Conservation (phyloP, 2,888 invertebrate species). For the Eristalis intricaria region DNA sequence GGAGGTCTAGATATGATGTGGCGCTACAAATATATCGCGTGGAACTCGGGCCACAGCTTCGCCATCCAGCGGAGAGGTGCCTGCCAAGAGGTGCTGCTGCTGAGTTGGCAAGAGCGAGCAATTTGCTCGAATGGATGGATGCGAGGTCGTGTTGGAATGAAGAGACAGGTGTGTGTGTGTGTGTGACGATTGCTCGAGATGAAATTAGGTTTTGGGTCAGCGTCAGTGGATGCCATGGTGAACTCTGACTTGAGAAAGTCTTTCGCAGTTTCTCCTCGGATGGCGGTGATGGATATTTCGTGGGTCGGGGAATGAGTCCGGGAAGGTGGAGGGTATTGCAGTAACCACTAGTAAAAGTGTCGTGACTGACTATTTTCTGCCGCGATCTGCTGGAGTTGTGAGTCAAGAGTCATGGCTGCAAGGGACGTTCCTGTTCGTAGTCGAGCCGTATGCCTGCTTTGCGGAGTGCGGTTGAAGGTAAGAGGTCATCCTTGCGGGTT, state of each 20-base stretch:
- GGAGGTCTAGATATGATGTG: slow-evolving; percentile 45
- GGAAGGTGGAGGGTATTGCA: too few species aligned
- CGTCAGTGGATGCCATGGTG: neutral
- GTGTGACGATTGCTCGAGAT: neutral
- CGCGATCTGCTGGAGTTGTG: too few species aligned
- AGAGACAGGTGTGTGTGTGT: neutral
- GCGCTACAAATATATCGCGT: slow-evolving; percentile 41
- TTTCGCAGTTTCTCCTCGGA: too few species aligned
- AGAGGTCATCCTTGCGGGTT: too few species aligned
- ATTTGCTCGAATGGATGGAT: slow-evolving; percentile 26
- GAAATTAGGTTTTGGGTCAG: neutral
- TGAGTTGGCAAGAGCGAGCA: slow-evolving; percentile 30
- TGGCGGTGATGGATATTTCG: neutral
- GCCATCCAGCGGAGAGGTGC: slow-evolving; percentile 2
- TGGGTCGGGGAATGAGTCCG: neutral
- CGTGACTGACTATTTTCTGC: too few species aligned
- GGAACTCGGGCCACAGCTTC: neutral
- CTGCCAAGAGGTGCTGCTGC: slow-evolving; percentile 20
- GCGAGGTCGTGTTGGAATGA: neutral
- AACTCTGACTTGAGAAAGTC: neutral
- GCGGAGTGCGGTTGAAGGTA: too few species aligned
- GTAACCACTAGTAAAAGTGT: too few species aligned
- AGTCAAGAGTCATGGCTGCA: too few species aligned
- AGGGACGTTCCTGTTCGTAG: too few species aligned
- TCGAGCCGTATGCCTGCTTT: too few species aligned